Conservation (phyloP, 2,888 invertebrate genomes). For the Eristalis pertinax region DNA sequence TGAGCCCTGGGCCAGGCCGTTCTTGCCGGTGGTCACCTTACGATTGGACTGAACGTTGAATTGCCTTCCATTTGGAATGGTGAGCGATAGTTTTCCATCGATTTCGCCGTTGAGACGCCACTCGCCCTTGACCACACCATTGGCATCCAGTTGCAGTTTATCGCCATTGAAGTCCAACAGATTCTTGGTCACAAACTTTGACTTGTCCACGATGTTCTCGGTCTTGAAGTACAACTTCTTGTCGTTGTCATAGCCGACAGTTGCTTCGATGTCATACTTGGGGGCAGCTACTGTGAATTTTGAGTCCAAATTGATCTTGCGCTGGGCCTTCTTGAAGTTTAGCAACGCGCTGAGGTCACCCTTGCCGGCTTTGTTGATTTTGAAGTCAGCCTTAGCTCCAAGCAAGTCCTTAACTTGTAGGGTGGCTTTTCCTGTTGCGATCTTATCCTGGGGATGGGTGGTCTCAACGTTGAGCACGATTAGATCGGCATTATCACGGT, state of each 20-base stretch:
- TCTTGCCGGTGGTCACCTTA: constrained; percentile 80
- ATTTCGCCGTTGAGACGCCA: constrained; percentile 77
- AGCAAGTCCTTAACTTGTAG: constrained; percentile 85
- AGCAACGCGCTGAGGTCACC: constrained; percentile 83
- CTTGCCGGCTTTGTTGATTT: constrained; percentile 84
- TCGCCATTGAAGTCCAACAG: constrained; percentile 82
- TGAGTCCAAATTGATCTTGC: constrained; percentile 85
- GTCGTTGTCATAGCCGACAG: constrained; percentile 86
- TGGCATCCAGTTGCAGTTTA: constrained; percentile 80
- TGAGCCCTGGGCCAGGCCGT: constrained; percentile 81
- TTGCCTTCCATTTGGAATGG: constrained; percentile 78
- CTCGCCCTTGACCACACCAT: constrained; percentile 75
- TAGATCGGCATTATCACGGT: constrained; percentile 76
- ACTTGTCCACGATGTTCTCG: constrained; percentile 83
- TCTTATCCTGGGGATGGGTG: constrained; percentile 78
- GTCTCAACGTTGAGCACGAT: constrained; percentile 76
- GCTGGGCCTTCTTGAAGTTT: constrained; percentile 82
- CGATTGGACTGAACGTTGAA: constrained; percentile 78
- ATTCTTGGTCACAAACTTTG: constrained; percentile 85
- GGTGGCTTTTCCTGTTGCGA: constrained; percentile 82
- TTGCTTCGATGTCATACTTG: constrained; percentile 84
- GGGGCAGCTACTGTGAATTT: constrained; percentile 85
- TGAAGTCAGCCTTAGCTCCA: constrained; percentile 85
- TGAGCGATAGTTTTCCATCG: constrained; percentile 75
- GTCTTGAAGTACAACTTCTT: constrained; percentile 87